Evolutionary conservation across 53 echinoderm and acorn worm genomes (phyloP).

Genomic region (Apostichopus leukothele): DNA sequence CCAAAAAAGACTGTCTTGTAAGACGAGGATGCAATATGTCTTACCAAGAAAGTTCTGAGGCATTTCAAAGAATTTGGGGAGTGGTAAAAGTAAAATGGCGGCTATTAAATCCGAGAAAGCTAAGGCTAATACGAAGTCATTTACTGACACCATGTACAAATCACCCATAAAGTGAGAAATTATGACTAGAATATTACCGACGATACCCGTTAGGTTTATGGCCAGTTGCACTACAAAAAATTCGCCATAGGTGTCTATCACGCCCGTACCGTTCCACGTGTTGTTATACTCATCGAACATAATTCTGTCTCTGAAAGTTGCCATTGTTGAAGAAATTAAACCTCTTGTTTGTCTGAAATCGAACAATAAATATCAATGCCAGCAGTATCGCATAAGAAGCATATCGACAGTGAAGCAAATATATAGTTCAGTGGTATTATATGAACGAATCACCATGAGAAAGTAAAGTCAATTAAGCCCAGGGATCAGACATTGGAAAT

Average conservation of each 20-base stretch:
- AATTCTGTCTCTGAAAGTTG: neutral
- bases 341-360: no score
- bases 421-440: no score
- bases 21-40: slow-evolving; percentile 24
- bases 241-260: neutral
- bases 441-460: no score
- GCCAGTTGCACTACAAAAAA: slow-evolving; percentile 5
- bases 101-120: slow-evolving; percentile 16
- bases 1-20: slow-evolving; percentile 12
- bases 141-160: slow-evolving; percentile 26
- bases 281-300: neutral
- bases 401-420: no score
- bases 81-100: slow-evolving; percentile 17
- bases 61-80: slow-evolving; percentile 6
- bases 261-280: neutral
- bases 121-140: slow-evolving; percentile 30
- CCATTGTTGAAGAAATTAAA: neutral
- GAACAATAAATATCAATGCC: no score
- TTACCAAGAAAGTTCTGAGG: neutral
- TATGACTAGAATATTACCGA: slow-evolving; percentile 35
- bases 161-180: slow-evolving; percentile 27
- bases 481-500: no score
- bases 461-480: no score
- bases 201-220: slow-evolving; percentile 6
- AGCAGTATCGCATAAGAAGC: no score